These are phyloP conservation scores for Gallinago media DNA, from an alignment of 2,113 vertebrate species.

Conservation along the genomic window DNA sequence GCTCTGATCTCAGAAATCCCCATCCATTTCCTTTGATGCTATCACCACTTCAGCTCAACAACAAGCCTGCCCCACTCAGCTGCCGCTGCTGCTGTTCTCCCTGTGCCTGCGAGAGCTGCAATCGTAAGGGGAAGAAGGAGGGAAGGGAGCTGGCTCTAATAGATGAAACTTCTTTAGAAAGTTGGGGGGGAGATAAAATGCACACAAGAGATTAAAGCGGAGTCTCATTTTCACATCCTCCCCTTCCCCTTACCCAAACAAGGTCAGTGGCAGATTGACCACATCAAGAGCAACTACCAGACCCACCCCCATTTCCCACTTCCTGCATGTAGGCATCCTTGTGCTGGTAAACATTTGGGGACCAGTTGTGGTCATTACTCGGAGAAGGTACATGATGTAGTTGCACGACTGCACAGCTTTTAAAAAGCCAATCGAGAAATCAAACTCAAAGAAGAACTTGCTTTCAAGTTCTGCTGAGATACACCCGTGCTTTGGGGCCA, in stretches of 20 bases:
- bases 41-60: constrained; percentile 61
- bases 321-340: constrained; percentile 84
- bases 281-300: constrained; percentile 89
- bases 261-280: constrained; percentile 90
- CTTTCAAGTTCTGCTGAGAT: constrained; percentile 68
- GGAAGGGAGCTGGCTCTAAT: constrained; percentile 34
- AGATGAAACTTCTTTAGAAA: constrained; percentile 62
- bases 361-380: constrained; percentile 74
- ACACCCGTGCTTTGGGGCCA: neutral
- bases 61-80: constrained; percentile 52
- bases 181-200: constrained; percentile 71
- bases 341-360: constrained; percentile 80
- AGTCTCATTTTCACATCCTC: constrained; percentile 79
- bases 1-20: constrained; percentile 74
- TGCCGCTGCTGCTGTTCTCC: neutral
- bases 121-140: constrained; percentile 3
- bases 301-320: constrained; percentile 80
- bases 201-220: constrained; percentile 71
- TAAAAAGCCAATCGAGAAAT: constrained; percentile 49
- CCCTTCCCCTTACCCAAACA: constrained; percentile 76
- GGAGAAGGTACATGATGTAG: constrained; percentile 68
- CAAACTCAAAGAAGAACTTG: constrained; percentile 41
- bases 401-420: constrained; percentile 77
- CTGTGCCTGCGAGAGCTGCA: neutral
- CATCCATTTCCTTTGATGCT: constrained; percentile 73